Base-by-base conservation (phyloP, 1,140 invertebrate species). In the Lordiphosa stackelbergi region DNA sequence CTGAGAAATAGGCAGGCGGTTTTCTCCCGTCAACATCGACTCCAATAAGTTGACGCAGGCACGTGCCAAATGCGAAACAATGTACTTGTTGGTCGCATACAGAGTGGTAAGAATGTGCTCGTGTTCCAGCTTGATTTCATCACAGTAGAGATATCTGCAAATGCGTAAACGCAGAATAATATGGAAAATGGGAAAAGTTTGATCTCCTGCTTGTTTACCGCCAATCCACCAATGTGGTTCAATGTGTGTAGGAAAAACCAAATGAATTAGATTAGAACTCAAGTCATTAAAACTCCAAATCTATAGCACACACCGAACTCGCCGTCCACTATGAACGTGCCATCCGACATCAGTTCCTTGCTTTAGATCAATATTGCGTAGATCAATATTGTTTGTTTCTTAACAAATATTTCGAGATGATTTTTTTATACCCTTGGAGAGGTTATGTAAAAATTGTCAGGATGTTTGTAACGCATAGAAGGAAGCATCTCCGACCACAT, bases 31-130 rank as follows among this genome's bases (percentile, higher is more conserved):
- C 59, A 97, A 89, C 90, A 94, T 96, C 56, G 95, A 95, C 89
- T 97, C 95, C 73, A 97, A 90, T 90, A 95, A 97, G 88, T 94
- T 95, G 49, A 97, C 95, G 89, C 96, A 97, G 31, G 95, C 94
- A 63, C 93, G 90, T 40, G 95, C 95, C 83, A 97, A 90, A 88
- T 96, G 94, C 31, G 96, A 95, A 35, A 97, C 95, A 78, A 97
- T 95, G 88, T 97, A 97, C 88, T 97, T 97, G 87, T 97, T 97
- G 16, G 96, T 95, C 22, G 95, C 95, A 88, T 97, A 96, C 4
- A 97, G 88, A 2, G 95, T 97, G 52, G 95, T 94, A 54, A 97
- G 87, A 28, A 97, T 96, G 54, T 94, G 96, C 81, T 97, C 96
- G 22, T 95, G 95, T 90, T 97, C 95, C 65, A 97, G 88, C 79